These are phyloP conservation scores for Solen grandis DNA, from an alignment of 1,140 invertebrate genomes.

Conservation along the genomic window DNA sequence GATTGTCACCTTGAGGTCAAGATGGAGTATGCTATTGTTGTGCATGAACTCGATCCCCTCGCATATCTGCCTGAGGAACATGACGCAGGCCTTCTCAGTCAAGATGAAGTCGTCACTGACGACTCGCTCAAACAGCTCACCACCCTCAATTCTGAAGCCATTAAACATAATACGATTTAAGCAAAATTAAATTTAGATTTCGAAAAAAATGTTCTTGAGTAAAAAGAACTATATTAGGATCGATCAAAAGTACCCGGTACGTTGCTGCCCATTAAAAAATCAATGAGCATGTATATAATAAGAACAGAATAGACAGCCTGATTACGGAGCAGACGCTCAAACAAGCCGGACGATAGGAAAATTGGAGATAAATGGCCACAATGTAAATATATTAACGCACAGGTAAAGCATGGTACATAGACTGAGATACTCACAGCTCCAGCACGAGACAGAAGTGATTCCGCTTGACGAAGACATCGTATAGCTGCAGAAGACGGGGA, in stretches of 20 bases:
- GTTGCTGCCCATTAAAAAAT: too few species aligned
- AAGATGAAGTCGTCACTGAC: slow-evolving; percentile 98
- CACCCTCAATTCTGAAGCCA: slow-evolving; percentile 94
- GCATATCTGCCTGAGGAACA: slow-evolving; percentile 98
- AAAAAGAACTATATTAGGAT: background rate
- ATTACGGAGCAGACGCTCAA: too few species aligned
- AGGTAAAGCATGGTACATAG: too few species aligned
- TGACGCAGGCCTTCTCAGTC: slow-evolving; percentile 96
- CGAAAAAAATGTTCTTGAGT: background rate
- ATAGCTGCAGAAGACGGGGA: slow-evolving; percentile 96
- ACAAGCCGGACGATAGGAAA: too few species aligned
- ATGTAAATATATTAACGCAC: too few species aligned
- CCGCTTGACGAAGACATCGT: slow-evolving; percentile 96
- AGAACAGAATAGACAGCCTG: too few species aligned
- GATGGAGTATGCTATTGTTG: slow-evolving; percentile 94
- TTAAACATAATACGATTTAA: slow-evolving; percentile 20
- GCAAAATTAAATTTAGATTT: background rate
- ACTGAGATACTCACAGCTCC: slow-evolving; percentile 92
- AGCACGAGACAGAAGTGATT: slow-evolving; percentile 96
- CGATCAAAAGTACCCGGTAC: background rate
- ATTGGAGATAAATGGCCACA: too few species aligned
- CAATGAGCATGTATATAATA: too few species aligned
- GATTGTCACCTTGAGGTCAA: slow-evolving; percentile 94
- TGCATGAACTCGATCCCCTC: slow-evolving; percentile 98
- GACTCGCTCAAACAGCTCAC: slow-evolving; percentile 98